Conservation (phyloP, 2,113 vertebrate species). For the Gnathonemus echidnorhynchus region DNA sequence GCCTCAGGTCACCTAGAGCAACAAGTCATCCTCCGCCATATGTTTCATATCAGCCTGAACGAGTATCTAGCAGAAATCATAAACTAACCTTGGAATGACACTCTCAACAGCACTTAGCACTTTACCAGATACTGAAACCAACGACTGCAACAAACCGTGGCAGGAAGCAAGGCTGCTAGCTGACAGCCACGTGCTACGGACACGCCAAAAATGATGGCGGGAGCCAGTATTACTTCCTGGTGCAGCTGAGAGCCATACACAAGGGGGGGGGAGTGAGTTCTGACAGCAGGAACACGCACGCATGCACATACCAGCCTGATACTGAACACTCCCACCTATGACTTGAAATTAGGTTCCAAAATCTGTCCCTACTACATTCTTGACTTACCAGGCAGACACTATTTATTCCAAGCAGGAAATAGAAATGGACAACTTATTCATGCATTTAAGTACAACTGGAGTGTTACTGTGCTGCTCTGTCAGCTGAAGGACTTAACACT, state of each 20-base stretch:
- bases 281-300: neutral
- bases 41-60: neutral
- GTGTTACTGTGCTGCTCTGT: neutral
- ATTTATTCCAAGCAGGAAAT: neutral
- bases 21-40: neutral
- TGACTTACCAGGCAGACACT: neutral
- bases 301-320: neutral
- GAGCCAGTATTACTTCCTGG: neutral
- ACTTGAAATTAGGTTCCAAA: neutral
- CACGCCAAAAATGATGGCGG: neutral
- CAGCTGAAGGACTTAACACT: neutral
- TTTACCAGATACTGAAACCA: neutral
- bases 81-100: neutral
- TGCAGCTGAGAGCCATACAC: neutral
- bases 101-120: neutral
- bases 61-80: neutral
- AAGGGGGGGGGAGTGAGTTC: neutral
- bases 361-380: neutral
- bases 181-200: neutral
- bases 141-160: neutral
- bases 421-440: neutral
- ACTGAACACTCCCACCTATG: neutral
- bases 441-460: neutral
- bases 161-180: neutral
- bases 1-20: neutral